Base-by-base conservation (phyloP, 2,113 vertebrate genomes). In the Pelusios castaneus region DNA sequence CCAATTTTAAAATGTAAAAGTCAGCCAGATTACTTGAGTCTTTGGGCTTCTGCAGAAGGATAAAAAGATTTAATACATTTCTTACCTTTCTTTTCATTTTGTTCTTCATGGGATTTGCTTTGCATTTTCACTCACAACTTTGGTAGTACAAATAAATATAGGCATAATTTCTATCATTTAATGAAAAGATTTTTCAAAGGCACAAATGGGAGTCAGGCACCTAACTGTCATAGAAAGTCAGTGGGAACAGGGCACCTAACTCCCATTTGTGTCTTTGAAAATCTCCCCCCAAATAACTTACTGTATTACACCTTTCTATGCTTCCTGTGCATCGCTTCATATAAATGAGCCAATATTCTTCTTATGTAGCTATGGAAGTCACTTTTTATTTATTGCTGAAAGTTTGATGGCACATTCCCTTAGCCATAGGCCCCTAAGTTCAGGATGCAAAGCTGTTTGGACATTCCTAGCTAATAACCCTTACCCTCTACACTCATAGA, bases 371-470 rank as follows among this genome's bases (percentile, higher is more conserved):
- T 43, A 34, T 43, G 5, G 34, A 41, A 84, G 43, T 19, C 24
- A 21, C 14, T 70, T 89, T 27, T 88, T 89, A 22, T 92, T 96
- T 92, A 27, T 93, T 94, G 88, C 82, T 27, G 41, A 85, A 75
- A 41, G 70, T 90, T 85, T 56, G 91, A 45, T 45, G 80, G 85
- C 0, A 1, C 43, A 78, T 93, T 54, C 43, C 89, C 80, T 80
- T n/a, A 91, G 22, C 80, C 7, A 1, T 6, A 75, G 67, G 41
- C 79, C 80, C 49, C 76, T 87, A 86, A 88, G 75, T 10, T 29
- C 81, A 78, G 41, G 67, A 86, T 49, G 81, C 78, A 86, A 80
- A 95, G 79, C 60, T 80, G n/a, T 84, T 89, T 79, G 92, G 91
- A 91, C 24, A 3, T 80, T 94, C 25, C n/a, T 92, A 49, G 31